A percentile compares a stretch with the other conserved stretches of the same genome.
These are phyloP conservation scores for Enteromius afrohamiltoni DNA, from an alignment of 2,797 vertebrate genomes.

Conservation along the genomic window DNA sequence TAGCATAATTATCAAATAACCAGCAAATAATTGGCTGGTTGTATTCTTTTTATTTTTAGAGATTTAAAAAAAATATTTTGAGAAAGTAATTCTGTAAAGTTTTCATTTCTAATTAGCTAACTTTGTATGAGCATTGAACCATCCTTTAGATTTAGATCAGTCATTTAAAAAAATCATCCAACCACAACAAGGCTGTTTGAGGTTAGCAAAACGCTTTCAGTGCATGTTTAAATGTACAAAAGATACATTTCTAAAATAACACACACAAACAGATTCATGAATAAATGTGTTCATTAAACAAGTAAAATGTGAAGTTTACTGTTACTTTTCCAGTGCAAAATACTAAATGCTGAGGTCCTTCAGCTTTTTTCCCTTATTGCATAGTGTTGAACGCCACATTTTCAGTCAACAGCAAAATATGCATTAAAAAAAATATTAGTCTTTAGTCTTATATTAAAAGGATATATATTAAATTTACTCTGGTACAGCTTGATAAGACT, in stretches of 20 bases:
- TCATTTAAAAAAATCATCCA: slow-evolving; percentile 13
- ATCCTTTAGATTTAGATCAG: background rate
- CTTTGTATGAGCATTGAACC: background rate
- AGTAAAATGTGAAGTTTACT: background rate
- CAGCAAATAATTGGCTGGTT: background rate
- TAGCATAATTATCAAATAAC: background rate
- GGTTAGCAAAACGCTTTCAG: slow-evolving; percentile 11
- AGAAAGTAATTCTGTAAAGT: background rate
- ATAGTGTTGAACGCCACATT: background rate
- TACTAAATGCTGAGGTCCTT: background rate
- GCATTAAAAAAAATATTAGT: background rate
- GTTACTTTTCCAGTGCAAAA: background rate
- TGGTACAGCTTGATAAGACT: background rate
- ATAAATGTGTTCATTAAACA: background rate
- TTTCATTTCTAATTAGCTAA: background rate
- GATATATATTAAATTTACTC: background rate
- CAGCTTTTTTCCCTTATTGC: slow-evolving; percentile 26
- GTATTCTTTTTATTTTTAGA: background rate
- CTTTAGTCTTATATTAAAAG: slow-evolving; percentile 7
- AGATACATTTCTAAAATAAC: background rate
- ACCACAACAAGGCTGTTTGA: background rate
- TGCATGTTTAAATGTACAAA: slow-evolving; percentile 18
- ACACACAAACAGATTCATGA: background rate
- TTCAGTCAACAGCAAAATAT: background rate
- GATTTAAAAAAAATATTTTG: background rate